Evolutionary conservation across 2,797 vertebrate genomes (phyloP).

Genomic region (Myotis findleyi): DNA sequence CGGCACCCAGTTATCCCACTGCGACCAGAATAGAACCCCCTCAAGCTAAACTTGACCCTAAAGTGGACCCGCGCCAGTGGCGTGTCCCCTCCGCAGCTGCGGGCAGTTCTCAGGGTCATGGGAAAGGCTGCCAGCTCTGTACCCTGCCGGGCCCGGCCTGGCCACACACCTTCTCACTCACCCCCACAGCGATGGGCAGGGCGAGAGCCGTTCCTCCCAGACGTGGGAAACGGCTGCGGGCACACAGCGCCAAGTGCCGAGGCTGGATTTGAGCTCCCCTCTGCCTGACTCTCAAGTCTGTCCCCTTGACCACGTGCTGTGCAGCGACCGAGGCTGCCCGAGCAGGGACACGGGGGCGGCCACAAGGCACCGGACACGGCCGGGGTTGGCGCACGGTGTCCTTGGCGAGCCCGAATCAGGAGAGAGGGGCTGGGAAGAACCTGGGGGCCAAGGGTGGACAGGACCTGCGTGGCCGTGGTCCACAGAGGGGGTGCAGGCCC

Average conservation of each 20-base stretch:
- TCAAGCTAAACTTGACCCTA: not conserved
- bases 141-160: fast-evolving
- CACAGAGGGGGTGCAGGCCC: no score
- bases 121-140: not conserved
- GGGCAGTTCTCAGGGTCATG: not conserved
- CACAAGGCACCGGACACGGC: not conserved
- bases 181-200: not conserved
- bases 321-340: not conserved
- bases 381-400: no score
- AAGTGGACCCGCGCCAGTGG: not conserved
- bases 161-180: not conserved
- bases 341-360: not conserved
- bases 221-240: not conserved
- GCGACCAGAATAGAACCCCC: not conserved
- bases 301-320: not conserved
- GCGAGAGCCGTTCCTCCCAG: fast-evolving
- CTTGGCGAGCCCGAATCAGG: not conserved
- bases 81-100: not conserved
- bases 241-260: not conserved
- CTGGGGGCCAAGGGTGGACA: no score
- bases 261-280: not conserved
- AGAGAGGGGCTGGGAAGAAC: not conserved
- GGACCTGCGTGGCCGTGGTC: no score
- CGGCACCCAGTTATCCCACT: not conserved
- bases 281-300: not conserved